Percentiles rank a stretch among this genome's conserved stretches.
These are phyloP conservation scores for Dimorphilus gyrociliatus DNA, from an alignment of 2,888 invertebrate species.

Conservation along the genomic window DNA sequence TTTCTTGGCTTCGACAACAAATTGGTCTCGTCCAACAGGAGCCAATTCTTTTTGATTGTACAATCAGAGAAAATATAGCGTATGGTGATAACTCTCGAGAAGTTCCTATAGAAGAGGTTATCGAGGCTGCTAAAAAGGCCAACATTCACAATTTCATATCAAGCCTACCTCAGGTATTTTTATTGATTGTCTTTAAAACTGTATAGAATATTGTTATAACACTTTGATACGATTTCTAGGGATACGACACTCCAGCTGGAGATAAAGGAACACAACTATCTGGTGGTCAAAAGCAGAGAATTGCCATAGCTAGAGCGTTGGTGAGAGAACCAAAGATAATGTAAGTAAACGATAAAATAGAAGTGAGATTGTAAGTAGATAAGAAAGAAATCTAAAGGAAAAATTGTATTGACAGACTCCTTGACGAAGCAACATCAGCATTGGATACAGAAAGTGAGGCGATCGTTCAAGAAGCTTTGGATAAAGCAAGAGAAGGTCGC, in stretches of 20 bases:
- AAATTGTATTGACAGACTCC: too few species aligned
- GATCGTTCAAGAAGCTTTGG: slow-evolving; percentile 8
- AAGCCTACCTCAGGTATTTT: slow-evolving; percentile 19
- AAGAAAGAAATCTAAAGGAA: not conserved
- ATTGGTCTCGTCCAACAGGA: slow-evolving; percentile 83
- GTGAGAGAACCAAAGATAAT: too few species aligned
- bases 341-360: too few species aligned
- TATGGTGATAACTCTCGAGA: slow-evolving; percentile 64
- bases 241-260: too few species aligned
- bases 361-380: too few species aligned
- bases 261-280: too few species aligned
- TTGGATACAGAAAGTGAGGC: slow-evolving; percentile 9
- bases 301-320: too few species aligned
- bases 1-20: slow-evolving; percentile 52
- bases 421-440: slow-evolving; percentile 9
- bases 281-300: too few species aligned
- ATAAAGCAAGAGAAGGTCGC: slow-evolving; percentile 6
- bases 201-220: too few species aligned
- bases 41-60: slow-evolving; percentile 69
- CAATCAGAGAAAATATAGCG: slow-evolving; percentile 72
- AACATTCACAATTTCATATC: slow-evolving; percentile 32
- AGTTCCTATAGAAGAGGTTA: slow-evolving; percentile 14
- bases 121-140: slow-evolving; percentile 23
- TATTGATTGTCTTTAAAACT: too few species aligned
- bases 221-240: too few species aligned